Evolutionary conservation across 2,113 vertebrate species (phyloP).

Genomic region (Poicephalus meyeri): DNA sequence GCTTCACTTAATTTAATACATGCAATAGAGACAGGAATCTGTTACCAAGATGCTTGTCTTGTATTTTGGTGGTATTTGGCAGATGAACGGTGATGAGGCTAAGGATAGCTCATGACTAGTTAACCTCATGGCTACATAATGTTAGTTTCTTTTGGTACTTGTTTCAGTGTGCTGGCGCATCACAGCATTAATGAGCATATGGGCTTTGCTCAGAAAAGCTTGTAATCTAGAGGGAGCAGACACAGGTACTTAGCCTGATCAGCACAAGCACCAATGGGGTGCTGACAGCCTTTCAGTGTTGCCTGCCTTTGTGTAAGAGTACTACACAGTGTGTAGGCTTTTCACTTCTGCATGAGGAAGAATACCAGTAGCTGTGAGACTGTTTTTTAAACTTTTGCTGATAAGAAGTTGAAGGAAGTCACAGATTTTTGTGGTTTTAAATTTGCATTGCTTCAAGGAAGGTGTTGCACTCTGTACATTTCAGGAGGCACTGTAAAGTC

Average conservation of each 20-base stretch:
- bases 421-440: background rate
- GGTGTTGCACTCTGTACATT: background rate
- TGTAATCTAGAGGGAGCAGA: background rate
- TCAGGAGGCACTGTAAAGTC: background rate
- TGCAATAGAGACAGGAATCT: background rate
- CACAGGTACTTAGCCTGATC: background rate
- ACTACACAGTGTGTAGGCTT: background rate
- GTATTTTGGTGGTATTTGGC: background rate
- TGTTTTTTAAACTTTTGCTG: background rate
- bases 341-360: background rate
- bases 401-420: background rate
- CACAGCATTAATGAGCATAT: background rate
- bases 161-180: background rate
- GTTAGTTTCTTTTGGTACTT: background rate
- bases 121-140: background rate
- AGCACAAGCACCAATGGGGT: background rate
- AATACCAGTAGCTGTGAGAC: background rate
- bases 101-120: background rate
- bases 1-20: background rate
- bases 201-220: background rate
- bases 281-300: background rate
- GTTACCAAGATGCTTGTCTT: background rate
- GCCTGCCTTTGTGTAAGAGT: background rate
- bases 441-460: background rate
- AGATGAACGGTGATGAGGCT: background rate